A percentile compares a stretch with the other conserved stretches of the same genome.
phyloP scores from a whole-genome alignment of 2,113 vertebrate genomes.

The Prunella himalayana region DNA sequence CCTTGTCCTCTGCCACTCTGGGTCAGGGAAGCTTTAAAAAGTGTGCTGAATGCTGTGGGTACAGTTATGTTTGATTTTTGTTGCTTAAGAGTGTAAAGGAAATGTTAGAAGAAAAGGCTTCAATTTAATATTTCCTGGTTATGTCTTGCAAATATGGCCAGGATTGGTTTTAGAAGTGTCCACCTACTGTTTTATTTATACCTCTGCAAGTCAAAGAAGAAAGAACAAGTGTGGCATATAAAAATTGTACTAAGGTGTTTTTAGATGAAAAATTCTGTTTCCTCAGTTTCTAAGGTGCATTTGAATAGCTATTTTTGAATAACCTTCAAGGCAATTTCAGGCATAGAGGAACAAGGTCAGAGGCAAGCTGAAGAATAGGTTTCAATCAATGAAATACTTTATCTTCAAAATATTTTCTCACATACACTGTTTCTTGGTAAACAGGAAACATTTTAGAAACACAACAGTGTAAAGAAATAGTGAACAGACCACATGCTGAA shows the following conservation, averaged over 20 bases:
- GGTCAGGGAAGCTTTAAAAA: not conserved
- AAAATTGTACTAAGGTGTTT: not conserved
- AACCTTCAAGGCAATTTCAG: not conserved
- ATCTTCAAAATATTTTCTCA: not conserved
- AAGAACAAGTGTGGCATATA: not conserved
- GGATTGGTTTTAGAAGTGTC: not conserved
- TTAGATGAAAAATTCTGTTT: not conserved
- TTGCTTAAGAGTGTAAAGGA: not conserved
- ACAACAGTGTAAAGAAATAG: fast-evolving
- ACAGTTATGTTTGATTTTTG: not conserved
- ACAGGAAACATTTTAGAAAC: not conserved
- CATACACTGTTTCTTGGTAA: not conserved
- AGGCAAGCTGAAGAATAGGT: not conserved
- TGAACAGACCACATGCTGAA: not conserved
- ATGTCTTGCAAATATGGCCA: not conserved
- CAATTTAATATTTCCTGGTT: not conserved
- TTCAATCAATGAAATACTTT: not conserved
- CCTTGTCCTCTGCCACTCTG: not conserved
- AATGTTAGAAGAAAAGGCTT: not conserved
- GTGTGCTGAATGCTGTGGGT: not conserved
- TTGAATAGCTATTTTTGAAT: not conserved
- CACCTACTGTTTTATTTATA: not conserved
- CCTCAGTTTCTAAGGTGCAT: not conserved
- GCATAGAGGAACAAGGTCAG: not conserved
- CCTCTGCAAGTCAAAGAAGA: not conserved